Evolutionary conservation across 2,888 invertebrate genomes (phyloP), one percentile per base, ranked within the genome.

Genomic region (Nemoura dubitans): DNA sequence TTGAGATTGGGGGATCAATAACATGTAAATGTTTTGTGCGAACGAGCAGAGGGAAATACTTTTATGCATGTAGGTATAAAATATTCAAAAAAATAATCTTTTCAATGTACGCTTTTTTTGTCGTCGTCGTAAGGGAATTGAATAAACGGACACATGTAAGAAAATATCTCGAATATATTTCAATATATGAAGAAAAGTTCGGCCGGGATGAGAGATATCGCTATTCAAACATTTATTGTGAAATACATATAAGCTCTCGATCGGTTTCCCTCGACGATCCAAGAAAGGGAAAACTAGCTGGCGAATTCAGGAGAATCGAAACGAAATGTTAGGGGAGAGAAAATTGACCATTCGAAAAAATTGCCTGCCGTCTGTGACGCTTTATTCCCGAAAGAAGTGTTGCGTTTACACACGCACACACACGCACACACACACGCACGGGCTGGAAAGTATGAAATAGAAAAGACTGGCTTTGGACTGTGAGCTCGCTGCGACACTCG

Each of bases 281-380:
- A 14, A 59, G 59, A 59, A 59, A 59, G 83, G 29, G 83, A 83
- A 83, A 42, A 36, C 42, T n/a, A 29, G 30, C 26, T 28, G 29
- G 82, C 82, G 29, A 30, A 42, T 26, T 30, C 36, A 26, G 2
- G 7, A 42, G 83, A 83, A 42, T 42, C 5, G 27, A 83, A 26
- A 36, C 26, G 43, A 43, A 78, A 28, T 78, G n/a, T 78, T n/a
- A 26, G 43, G 36, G 36, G 36, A 43, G 26, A 76, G 87, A 85
- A 87, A 87, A 87, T 85, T 87, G 87, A 87, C 87, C 85, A 85
- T 87, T 87, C 85, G 85, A 30, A 80, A 80, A 85, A 87, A 87
- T 85, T 87, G 87, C 87, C 87, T 42, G 42, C 26, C 83, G n/a
- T 83, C 36, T 83, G 83, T 83, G 59, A 59, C 59, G 59, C 59